Evolutionary conservation across 2,888 invertebrate genomes (phyloP).

Genomic region (Agapostemon virescens): DNA sequence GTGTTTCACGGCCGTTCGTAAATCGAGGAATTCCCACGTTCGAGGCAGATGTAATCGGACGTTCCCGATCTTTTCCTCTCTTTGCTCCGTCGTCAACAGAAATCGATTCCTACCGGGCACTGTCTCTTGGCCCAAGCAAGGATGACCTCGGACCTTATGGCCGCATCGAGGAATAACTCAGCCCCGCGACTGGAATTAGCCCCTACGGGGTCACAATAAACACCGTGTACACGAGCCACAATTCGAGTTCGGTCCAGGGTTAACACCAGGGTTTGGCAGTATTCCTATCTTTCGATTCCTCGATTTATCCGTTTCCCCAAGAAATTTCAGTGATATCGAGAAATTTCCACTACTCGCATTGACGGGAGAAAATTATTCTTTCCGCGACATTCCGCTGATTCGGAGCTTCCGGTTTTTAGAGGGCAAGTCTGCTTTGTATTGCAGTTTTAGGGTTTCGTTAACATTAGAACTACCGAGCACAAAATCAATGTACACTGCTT

Average conservation of each 20-base stretch:
- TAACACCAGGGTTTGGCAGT: not conserved
- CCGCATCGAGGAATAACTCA: constrained; percentile 23
- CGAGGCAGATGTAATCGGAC: constrained; percentile 42
- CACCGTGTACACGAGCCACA: not conserved
- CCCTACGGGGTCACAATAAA: constrained; percentile 9
- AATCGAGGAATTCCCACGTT: constrained; percentile 53
- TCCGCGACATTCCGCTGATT: no score
- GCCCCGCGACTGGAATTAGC: constrained; percentile 3
- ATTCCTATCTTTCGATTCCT: not conserved
- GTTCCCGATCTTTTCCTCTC: constrained; percentile 20
- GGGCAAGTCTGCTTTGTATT: no score
- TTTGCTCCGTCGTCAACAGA: not conserved
- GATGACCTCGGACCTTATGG: constrained; percentile 15
- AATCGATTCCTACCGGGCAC: constrained; percentile 20
- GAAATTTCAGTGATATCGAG: not conserved
- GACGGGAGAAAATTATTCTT: no score
- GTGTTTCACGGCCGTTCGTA: constrained; percentile 51
- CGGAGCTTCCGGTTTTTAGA: no score
- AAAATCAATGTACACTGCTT: no score
- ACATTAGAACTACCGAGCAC: no score
- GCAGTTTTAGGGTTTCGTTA: no score
- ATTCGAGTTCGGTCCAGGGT: not conserved
- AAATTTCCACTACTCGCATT: no score
- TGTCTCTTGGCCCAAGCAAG: constrained; percentile 5
- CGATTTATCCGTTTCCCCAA: not conserved